These are phyloP conservation scores for Lomographa bimaculata DNA, from an alignment of 2,888 invertebrate species.

Conservation along the genomic window DNA sequence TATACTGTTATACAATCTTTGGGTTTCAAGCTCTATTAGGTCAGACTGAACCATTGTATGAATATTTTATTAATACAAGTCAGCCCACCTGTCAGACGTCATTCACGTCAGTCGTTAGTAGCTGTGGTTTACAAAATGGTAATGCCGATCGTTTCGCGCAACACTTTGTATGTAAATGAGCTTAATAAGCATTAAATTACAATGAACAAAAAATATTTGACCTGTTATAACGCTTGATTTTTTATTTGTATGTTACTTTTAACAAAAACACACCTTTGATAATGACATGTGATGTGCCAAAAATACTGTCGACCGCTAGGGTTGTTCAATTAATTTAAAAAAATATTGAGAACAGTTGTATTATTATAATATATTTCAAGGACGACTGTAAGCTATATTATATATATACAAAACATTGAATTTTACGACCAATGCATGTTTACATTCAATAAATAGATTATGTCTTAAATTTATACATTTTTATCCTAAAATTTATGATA, in stretches of 20 bases:
- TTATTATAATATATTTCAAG: too few species aligned
- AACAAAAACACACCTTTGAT: background rate
- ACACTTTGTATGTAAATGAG: slow-evolving; percentile 66
- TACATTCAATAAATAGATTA: too few species aligned
- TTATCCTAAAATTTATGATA: too few species aligned
- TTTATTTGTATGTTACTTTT: slow-evolving; percentile 12
- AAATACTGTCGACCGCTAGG: too few species aligned
- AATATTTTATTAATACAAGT: slow-evolving; percentile 4
- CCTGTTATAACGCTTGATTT: slow-evolving; percentile 38
- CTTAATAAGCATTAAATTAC: slow-evolving; percentile 57
- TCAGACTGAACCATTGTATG: background rate
- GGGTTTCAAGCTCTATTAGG: background rate
- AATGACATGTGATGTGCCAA: too few species aligned
- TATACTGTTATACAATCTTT: too few species aligned
- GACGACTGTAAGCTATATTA: too few species aligned
- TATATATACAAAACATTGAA: too few species aligned
- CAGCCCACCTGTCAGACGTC: slow-evolving; percentile 32
- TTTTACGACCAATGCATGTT: too few species aligned
- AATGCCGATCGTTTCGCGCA: slow-evolving; percentile 56
- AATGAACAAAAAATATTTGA: slow-evolving; percentile 21
- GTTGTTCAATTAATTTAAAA: too few species aligned
- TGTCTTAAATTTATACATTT: too few species aligned
- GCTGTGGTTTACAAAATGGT: slow-evolving; percentile 35
- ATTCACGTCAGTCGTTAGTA: slow-evolving; percentile 35
- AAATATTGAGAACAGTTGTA: too few species aligned